Evolutionary conservation across 2,888 invertebrate species (phyloP).

Genomic region (Acholoe squamosa): DNA sequence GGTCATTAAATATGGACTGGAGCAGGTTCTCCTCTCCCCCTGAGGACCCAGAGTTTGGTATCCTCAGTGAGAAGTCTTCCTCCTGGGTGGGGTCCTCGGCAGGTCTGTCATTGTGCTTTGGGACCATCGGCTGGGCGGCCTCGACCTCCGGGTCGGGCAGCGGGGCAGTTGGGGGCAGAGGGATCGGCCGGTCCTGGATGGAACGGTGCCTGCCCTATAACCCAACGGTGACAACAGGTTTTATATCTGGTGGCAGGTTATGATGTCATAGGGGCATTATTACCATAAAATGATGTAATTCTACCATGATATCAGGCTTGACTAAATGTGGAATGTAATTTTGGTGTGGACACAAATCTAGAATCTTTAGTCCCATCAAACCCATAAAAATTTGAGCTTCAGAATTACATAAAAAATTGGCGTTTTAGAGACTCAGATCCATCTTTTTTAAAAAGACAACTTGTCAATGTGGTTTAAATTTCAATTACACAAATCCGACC

Average conservation of each 20-base stretch:
- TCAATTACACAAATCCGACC: too few species aligned
- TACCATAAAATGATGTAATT: too few species aligned
- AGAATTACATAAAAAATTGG: too few species aligned
- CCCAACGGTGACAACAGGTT: not conserved
- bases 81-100: not conserved
- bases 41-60: not conserved
- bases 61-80: not conserved
- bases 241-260: not conserved
- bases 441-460: too few species aligned
- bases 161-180: not conserved
- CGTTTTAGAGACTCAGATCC: too few species aligned
- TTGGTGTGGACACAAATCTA: too few species aligned
- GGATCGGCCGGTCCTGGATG: not conserved
- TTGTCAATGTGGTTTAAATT: too few species aligned
- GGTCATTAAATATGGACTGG: conserved; percentile 53
- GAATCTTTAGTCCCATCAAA: too few species aligned
- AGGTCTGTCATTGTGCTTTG: not conserved
- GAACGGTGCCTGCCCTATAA: not conserved
- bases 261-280: not conserved
- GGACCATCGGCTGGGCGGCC: not conserved
- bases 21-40: conserved; percentile 39
- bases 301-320: too few species aligned
- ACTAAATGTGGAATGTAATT: too few species aligned
- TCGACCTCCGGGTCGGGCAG: not conserved
- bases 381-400: too few species aligned